Evolutionary conservation across 1,140 invertebrate genomes (phyloP), one percentile per base, ranked within the genome.

Genomic region (Argopecten irradians): DNA sequence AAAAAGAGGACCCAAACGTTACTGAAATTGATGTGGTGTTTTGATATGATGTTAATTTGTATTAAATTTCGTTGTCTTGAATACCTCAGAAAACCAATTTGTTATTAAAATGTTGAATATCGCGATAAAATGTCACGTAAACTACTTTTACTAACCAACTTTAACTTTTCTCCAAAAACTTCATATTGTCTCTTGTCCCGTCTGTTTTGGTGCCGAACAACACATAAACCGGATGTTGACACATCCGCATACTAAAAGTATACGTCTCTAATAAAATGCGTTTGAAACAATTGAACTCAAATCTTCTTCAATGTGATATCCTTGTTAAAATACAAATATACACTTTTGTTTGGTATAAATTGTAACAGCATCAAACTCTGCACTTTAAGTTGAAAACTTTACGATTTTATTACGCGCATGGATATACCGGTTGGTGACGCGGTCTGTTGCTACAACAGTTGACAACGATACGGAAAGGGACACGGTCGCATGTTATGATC

Each of bases 161-260:
- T 71, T 71, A 71, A 71, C 55, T 71, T 71, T 71, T 71, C 55
- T 28, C 28, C 55, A 71, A n/a, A 71, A 71, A 71, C 55, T 71
- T 71, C 55, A 71, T 71, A 71, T 71, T 71, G 55, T 71, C 55
- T 71, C 55, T 71, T 71, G 55, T 71, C 55, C 55, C 55, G 55
- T 71, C 55, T 71, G 55, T 71, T 71, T 28, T 71, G 55, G 55
- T 71, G 55, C 55, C 55, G n/a, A 71, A 71, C 55, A 71, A 71
- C 55, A 71, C 55, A 71, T 71, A 11, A 71, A 71, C 55, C 55
- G 55, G 55, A 71, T 71, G 55, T 71, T 71, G 55, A 71, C 55
- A 71, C 55, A 28, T 71, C 55, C 55, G 55, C 55, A n/a, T 5
- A n/a, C 22, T 71, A 5, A 71, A 71, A 71, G 55, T 71, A n/a